Conservation (phyloP, 92 coral and sea anemone genomes). For the Zoanthus sociatus region DNA sequence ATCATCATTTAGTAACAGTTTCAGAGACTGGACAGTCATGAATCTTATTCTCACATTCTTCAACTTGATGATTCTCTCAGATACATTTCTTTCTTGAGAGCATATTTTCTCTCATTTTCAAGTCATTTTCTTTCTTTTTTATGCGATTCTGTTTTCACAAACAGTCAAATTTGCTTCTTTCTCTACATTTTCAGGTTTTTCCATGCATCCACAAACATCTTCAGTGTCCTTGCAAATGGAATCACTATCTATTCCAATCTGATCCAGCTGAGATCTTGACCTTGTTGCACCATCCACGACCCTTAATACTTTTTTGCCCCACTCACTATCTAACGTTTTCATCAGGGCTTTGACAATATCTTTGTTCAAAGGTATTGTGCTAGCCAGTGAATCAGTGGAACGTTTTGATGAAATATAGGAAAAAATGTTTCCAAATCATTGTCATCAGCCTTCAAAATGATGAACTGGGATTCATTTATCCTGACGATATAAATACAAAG, state of each 20-base stretch:
- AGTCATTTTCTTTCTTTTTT: conserved; percentile 31
- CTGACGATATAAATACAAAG: conserved; percentile 48
- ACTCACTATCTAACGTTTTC: conserved; percentile 37
- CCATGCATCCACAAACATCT: conserved; percentile 37
- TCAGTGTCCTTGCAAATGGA: conserved; percentile 41
- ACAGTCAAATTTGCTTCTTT: conserved; percentile 25
- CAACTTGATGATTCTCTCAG: conserved; percentile 27
- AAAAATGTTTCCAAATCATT: conserved; percentile 35
- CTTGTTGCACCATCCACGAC: conserved; percentile 46
- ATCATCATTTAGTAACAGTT: conserved; percentile 32
- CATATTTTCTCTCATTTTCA: conserved; percentile 22
- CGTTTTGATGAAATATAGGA: background rate
- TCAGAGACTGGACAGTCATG: conserved; percentile 40
- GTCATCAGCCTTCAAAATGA: conserved; percentile 51
- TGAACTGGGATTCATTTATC: conserved; percentile 28
- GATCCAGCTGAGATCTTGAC: conserved; percentile 36
- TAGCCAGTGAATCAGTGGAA: background rate
- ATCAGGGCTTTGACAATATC: conserved; percentile 36
- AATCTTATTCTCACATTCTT: conserved; percentile 18
- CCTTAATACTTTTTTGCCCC: conserved; percentile 45
- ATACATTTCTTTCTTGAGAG: conserved; percentile 22
- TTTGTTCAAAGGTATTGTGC: conserved; percentile 26
- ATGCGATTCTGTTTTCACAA: conserved; percentile 24
- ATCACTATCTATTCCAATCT: conserved; percentile 49
- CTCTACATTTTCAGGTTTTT: conserved; percentile 36